phyloP scores from a whole-genome alignment of 2,797 vertebrate species.

The Ctenopoma multispine region DNA sequence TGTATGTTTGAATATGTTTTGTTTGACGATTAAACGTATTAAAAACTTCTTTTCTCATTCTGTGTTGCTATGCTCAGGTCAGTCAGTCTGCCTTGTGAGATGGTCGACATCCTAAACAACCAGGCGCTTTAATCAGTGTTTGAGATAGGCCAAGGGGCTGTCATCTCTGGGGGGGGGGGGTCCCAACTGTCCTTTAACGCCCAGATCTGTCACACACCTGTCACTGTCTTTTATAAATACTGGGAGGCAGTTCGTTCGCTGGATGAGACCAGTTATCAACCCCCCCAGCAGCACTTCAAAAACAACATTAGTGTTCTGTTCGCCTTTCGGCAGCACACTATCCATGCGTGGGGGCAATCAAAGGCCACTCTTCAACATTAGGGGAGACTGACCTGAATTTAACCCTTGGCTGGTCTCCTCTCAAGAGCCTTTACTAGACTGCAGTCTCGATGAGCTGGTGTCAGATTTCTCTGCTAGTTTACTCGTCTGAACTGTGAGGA shows the following conservation, averaged over 20 bases:
- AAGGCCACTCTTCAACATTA: conserved; percentile 72
- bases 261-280: conserved; percentile 79
- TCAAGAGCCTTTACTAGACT: conserved; percentile 58
- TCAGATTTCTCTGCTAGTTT: conserved; percentile 78
- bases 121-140: conserved; percentile 67
- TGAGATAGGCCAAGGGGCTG: conserved; percentile 74
- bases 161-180: conserved; percentile 76
- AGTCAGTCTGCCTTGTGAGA: conserved; percentile 7
- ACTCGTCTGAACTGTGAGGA: conserved; percentile 74
- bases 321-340: conserved; percentile 57
- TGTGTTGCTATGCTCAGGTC: too few species aligned
- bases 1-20: too few species aligned
- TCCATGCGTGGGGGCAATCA: conserved; percentile 73
- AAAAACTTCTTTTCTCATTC: too few species aligned
- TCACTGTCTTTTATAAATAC: conserved; percentile 79
- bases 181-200: conserved; percentile 68
- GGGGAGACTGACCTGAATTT: conserved; percentile 69
- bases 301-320: conserved; percentile 82
- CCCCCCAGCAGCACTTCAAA: conserved; percentile 72
- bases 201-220: conserved; percentile 83
- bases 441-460: conserved; percentile 63
- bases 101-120: conserved; percentile 43
- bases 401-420: conserved; percentile 68
- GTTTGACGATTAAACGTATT: too few species aligned
- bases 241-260: conserved; percentile 59